Base-by-base conservation (phyloP, 1,140 invertebrate genomes). In the Caenorhabditis elegans region DNA sequence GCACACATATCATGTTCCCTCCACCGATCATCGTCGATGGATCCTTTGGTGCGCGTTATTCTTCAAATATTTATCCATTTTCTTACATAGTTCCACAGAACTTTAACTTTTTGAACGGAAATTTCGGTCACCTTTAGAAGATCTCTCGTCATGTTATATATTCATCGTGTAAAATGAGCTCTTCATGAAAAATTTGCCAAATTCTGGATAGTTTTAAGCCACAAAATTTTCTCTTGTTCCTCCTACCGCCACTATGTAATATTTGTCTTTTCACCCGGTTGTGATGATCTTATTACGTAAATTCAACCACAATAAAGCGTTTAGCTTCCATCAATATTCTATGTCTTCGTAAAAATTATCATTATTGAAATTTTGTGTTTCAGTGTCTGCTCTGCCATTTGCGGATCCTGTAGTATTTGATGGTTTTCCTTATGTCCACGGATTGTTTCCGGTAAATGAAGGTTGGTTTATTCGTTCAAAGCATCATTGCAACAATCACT, bases 171-270 rank as follows among this genome's bases (percentile, higher is more conserved):
- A 34, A 39, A 39, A 70, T 70, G 60, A 70, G 8, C 17, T 70
- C 13, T 39, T 39, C 34, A 28, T 70, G 34, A 15, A 70, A 70
- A 70, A 53, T 43, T 39, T 22, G 19, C 60, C n/a, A 22, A 70
- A 26, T 70, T 70, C 34, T 70, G 60, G 34, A 70, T 34, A 70
- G 60, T 70, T 70, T 70, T 70, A 70, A 70, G 34, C 19, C n/a
- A 39, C 34, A 4, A 22, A 39, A n/a, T 39, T 70, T 19, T 24
- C 26, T 3, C 34, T 22, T 70, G 34, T 34, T 13, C 19, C 28
- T 19, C 34, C 43, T 39, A 70, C 60, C 60, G 19, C 8, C 26
- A 39, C 60, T 70, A 34, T 70, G 36, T 34, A 70, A 70, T 70
- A 39, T 70, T 26, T 60, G 60, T 39, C 60, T 70, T 70, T 26